Evolutionary conservation across 2,888 invertebrate species (phyloP), one percentile per base, ranked within the genome.

Genomic region (Mythimna pallens): DNA sequence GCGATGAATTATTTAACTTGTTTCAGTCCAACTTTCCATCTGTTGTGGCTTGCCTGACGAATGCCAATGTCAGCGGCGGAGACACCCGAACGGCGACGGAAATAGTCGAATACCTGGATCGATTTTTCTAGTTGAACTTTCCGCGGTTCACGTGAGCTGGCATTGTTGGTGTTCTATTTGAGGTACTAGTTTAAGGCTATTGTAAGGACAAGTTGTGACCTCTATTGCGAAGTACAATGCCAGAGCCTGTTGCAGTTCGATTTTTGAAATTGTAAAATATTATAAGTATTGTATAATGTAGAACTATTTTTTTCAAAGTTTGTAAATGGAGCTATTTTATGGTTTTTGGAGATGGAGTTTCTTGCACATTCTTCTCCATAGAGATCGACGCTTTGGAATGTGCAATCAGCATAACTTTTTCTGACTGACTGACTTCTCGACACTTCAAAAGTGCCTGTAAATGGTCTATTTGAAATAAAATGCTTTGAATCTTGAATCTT

Each of bases 91-190:
- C 63, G 62, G 40, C 65, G 76, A 50, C 92, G 93, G 82, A 85
- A 78, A 59, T 62, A 70, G 66, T 84, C 92, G 93, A 92, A 71
- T 77, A 86, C 86, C 88, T 90, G 88, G 87, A 94, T 94, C 94
- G 94, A 94, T 94, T 90, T 90, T 90, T 89, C 88, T 86, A 87
- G 90, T 91, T 93, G 92, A 94, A 93, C 93, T 92, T 92, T 90
- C 85, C 80, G 68, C 86, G 80, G 87, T 87, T 89, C 87, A 88
- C 86, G 87, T 89, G 81, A 82, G 87, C 78, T 89, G 84, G 82
- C 80, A 47, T 47, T 47, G 47, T 20, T n/a, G 8, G 9, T 52
- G 80, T 74, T 76, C 65, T 77, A 83, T 89, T 89, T 87, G 88
- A 88, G 86, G 82, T 81, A 81, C 84, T 80, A 81, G 90, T 91